Evolutionary conservation across 2,888 invertebrate species (phyloP), one percentile per base, ranked within the genome.

Genomic region (Dendrolimus pini): DNA sequence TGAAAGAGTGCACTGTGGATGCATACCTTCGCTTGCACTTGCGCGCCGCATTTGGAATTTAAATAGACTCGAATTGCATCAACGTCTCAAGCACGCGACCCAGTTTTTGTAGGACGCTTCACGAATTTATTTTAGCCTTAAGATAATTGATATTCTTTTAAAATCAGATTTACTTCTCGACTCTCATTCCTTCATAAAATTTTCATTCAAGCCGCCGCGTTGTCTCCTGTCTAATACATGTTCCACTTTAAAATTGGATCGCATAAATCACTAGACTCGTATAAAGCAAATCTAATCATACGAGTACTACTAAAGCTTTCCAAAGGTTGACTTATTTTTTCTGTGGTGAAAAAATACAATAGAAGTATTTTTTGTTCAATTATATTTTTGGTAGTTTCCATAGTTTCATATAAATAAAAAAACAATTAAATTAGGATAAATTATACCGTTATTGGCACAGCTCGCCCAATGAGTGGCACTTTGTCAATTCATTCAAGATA

Each of bases 21-120:
- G 80, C 80, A 80, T 78, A 74, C 71, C 76, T 73, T 71, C 47
- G 66, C 71, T 71, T 83, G 85, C 85, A 85, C 82, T 85, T 80
- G 83, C 83, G 85, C 84, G 80, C 70, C 75, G 78, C 82, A 82
- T 86, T 88, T 82, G 75, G 83, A 83, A 83, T 87, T 85, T 79
- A 81, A 86, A 87, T 85, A 83, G 81, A 83, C 76, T 71, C 74
- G 79, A 83, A 83, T 82, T 76, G 74, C 70, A 79, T 77, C 78
- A 83, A 78, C 74, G 78, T 76, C 77, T 80, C 66, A 61, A 63
- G 67, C 66, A 67, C 65, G 71, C 77, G 83, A 82, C 85, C 84
- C 77, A 85, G 67, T 81, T 87, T 80, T 74, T 74, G 67, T 72
- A 69, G 71, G 66, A 73, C 71, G 64, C 74, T 76, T 74, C 63